Evolutionary conservation across 2,888 invertebrate species (phyloP).

Genomic region (Ormyrus labotus): DNA sequence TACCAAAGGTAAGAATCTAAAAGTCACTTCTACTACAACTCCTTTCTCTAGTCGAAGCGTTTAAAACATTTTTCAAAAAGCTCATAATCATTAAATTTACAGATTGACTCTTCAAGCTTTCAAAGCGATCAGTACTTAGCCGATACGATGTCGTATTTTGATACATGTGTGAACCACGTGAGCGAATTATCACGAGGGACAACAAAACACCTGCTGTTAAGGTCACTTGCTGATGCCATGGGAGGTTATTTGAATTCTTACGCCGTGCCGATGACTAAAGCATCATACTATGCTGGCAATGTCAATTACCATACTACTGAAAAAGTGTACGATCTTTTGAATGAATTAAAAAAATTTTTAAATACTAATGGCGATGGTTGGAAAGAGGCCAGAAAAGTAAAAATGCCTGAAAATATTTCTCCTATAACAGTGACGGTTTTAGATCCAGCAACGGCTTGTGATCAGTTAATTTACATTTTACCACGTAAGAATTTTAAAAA

Average conservation of each 20-base stretch:
- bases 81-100: constrained; percentile 15
- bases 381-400: constrained; percentile 71
- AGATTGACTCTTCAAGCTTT: constrained; percentile 65
- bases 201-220: constrained; percentile 68
- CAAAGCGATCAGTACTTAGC: constrained; percentile 69
- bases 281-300: constrained; percentile 81
- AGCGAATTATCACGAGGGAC: constrained; percentile 66
- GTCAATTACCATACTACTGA: constrained; percentile 78
- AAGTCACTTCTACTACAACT: not conserved
- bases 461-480: constrained; percentile 21
- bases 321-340: constrained; percentile 78
- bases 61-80: not conserved
- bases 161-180: constrained; percentile 68
- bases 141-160: constrained; percentile 69
- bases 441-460: constrained; percentile 28
- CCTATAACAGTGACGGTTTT: not conserved
- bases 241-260: constrained; percentile 81
- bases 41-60: not conserved
- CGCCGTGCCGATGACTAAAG: constrained; percentile 79
- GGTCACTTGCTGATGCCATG: constrained; percentile 76
- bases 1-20: constrained; percentile 65
- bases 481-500: constrained; percentile 17
- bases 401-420: constrained; percentile 45
- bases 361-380: constrained; percentile 80
- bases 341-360: constrained; percentile 79